A percentile compares a stretch with the other conserved stretches of the same genome.
Evolutionary conservation across 2,888 invertebrate species (phyloP).

Genomic region (Elmis aenea): DNA sequence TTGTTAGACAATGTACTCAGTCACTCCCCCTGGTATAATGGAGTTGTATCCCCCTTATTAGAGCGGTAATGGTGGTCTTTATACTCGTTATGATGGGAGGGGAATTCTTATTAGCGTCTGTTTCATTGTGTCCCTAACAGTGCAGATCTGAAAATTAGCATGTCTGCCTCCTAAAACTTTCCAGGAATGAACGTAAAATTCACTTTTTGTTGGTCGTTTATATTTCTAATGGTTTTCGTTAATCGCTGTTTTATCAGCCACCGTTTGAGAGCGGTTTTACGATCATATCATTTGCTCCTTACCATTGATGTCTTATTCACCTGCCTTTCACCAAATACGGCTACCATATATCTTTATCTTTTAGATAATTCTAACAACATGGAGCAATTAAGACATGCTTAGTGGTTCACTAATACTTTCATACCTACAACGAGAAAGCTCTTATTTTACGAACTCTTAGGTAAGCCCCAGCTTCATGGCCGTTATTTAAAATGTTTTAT

Average conservation of each 20-base stretch:
- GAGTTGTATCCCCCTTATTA: slow-evolving; percentile 41
- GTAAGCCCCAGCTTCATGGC: too few species aligned
- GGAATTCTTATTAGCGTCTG: slow-evolving; percentile 41
- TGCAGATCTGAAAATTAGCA: slow-evolving; percentile 37
- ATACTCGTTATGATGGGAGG: slow-evolving; percentile 36
- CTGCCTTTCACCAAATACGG: slow-evolving; percentile 9
- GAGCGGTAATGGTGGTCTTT: slow-evolving; percentile 44
- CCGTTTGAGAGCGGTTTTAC: too few species aligned
- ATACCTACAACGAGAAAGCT: too few species aligned
- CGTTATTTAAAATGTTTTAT: slow-evolving; percentile 9
- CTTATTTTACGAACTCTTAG: too few species aligned
- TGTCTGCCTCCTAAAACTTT: slow-evolving; percentile 22
- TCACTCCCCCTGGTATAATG: slow-evolving; percentile 36
- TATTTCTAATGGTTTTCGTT: too few species aligned
- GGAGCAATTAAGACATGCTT: slow-evolving; percentile 8
- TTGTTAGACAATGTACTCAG: slow-evolving; percentile 35
- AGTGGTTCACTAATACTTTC: slow-evolving; percentile 1
- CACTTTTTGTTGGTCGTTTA: too few species aligned
- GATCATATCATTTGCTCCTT: neutral
- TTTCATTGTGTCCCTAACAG: slow-evolving; percentile 36
- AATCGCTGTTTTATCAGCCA: too few species aligned
- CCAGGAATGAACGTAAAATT: too few species aligned
- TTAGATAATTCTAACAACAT: slow-evolving; percentile 10
- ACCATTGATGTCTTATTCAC: slow-evolving; percentile 10
- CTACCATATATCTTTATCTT: slow-evolving; percentile 8